Base-by-base conservation (phyloP, 2,888 invertebrate genomes). In the Apamea crenata region DNA sequence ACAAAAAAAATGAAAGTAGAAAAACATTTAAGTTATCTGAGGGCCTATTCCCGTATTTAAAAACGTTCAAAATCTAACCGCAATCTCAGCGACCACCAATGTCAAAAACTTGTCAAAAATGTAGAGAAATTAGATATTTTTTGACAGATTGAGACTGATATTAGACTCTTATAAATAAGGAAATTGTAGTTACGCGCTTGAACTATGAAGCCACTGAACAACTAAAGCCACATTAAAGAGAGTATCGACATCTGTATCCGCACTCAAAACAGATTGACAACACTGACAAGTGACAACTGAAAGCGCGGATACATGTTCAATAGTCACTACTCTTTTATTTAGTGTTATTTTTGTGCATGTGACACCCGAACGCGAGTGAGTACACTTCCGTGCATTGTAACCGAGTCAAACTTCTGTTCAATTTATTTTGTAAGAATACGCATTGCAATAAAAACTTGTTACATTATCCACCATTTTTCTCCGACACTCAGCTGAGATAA, bases 391-490 rank as follows among this genome's bases (percentile, higher is more conserved):
- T 12, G 61, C 47, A 56, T 71, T 72, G 65, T 74, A 25, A 50
- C 63, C 8, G 12, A 87, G 21, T 81, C 21, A 36, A 47, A 63
- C 74, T 87, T 85, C 74, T 85, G 83, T 67, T 32, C 5, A 50
- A 44, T 75, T 72, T 67, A 29, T 63, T 61, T 77, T 74, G 4
- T 63, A 74, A 56, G 29, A 66, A 79, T 66, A 87, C 53, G 71
- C 56, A 80, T n/a, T 77, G 61, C 32, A 79, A 77, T 74, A 82
- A 88, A 84, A 86, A 84, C 72, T 71, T 73, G 85, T 69, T 75
- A 87, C 63, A 69, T 77, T 84, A 75, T 69, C 44, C 77, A n/a
- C 69, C 29, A 85, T 81, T 86, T 83, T 81, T 78, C 79, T 83
- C 32, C 61, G 36, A 77, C 86, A 80, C 75, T 81, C 83, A 71